A percentile compares a stretch with the other conserved stretches of the same genome.
phyloP scores from a whole-genome alignment of 2,797 vertebrate species.

The Coilia nasus region DNA sequence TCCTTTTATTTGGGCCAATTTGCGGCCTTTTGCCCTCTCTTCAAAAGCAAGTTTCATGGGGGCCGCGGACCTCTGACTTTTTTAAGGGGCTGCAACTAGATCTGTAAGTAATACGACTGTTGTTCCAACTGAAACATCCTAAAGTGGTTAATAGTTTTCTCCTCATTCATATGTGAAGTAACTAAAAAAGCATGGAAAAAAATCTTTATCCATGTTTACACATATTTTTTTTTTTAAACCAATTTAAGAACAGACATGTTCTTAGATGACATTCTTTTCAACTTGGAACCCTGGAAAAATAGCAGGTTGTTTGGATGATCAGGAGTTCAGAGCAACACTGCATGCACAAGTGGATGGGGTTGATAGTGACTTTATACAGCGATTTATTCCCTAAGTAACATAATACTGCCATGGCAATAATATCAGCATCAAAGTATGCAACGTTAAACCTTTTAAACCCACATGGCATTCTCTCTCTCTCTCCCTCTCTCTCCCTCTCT shows the following conservation, averaged over 20 bases:
- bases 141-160: no score
- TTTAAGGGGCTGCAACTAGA: no score
- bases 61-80: neutral
- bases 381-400: slow-evolving; percentile 3
- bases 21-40: slow-evolving; percentile 37
- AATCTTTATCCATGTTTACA: no score
- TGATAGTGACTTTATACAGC: neutral
- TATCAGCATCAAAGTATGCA: slow-evolving; percentile 14
- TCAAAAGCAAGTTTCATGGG: neutral
- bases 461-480: neutral
- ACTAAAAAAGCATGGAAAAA: no score
- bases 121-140: no score
- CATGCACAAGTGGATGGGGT: neutral
- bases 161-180: no score
- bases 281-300: neutral
- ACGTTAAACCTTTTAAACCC: neutral
- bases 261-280: neutral
- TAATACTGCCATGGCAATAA: neutral
- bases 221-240: neutral
- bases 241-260: neutral
- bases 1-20: slow-evolving; percentile 53
- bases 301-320: neutral
- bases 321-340: neutral
- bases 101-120: no score
- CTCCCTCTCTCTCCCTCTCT: neutral